Evolutionary conservation across 2,888 invertebrate genomes (phyloP), one percentile per base, ranked within the genome.

Genomic region (Cephus pulcher): DNA sequence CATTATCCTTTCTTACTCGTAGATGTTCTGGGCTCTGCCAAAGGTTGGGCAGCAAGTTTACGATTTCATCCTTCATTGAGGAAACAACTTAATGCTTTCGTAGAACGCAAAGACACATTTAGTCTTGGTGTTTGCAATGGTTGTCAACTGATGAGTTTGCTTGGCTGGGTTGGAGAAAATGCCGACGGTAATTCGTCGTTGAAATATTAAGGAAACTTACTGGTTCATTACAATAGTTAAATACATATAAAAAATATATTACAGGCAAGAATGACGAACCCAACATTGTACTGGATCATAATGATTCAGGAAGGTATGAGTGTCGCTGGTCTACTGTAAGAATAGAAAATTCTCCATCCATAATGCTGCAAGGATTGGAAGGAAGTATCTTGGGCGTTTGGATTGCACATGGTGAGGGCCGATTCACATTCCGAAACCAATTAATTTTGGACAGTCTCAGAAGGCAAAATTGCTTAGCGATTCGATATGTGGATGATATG

Each of bases 71-170:
- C 95, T 12, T 93, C 93, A 3, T 91, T 99, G n/a, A 93, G 94
- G 81, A 92, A 94, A 0, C 97, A 98, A 90, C 96, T 99, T 85
- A 92, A 95, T 34, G 93, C 93, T 77, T 99, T 99, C 92, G 86
- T 92, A 23, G 92, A 93, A 69, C 94, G 97, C 23, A 89, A 93
- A 0, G 96, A 99, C 89, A 98, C 98, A 0, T 99, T 99, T 92
- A 98, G 98, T 76, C 93, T 99, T 83, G 99, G 99, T 40, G 96
- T 99, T n/a, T 99, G 99, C 90, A 99, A 99, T 91, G 99, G 99
- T 0, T 99, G 99, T 89, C 99, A 99, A 90, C 92, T 99, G 82
- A 97, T 99, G 97, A 97, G 96, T 9, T 92, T 98, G 34, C 94
- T 99, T 11, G 98, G 98, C 6, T 99, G 98, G 97, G 93, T 99